Evolutionary conservation across 2,797 vertebrate species (phyloP).

Genomic region (Microhierax caerulescens): DNA sequence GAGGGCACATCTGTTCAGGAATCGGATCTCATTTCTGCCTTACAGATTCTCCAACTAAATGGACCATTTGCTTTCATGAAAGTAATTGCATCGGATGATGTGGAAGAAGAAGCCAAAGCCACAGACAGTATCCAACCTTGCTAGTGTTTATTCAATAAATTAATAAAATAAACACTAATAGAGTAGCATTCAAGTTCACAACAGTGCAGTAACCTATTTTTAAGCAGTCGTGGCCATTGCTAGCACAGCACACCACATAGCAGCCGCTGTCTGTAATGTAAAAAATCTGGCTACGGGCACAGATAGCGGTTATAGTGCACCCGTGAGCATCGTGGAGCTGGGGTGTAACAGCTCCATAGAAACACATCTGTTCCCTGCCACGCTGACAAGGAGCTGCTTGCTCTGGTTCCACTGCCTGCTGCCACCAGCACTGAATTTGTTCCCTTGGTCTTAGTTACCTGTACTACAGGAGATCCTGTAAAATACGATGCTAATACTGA

Average conservation of each 20-base stretch:
- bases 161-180: conserved; percentile 14
- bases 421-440: not conserved
- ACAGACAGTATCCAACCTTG: not conserved
- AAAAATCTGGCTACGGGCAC: not conserved
- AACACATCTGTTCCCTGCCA: not conserved
- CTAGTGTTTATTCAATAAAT: conserved; percentile 21
- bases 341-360: not conserved
- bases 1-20: conserved; percentile 55
- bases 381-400: not conserved
- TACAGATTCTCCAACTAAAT: conserved; percentile 36
- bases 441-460: not conserved
- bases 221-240: not conserved
- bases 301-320: not conserved
- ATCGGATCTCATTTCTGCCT: conserved; percentile 58
- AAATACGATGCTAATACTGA: fast-evolving
- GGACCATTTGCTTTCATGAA: conserved; percentile 28
- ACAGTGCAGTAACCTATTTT: not conserved
- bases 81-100: conserved; percentile 16
- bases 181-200: not conserved
- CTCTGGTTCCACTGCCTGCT: not conserved
- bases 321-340: not conserved
- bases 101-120: not conserved
- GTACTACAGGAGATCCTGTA: not conserved
- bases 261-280: not conserved
- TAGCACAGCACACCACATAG: not conserved